Base-by-base conservation (phyloP, 2,888 invertebrate species). In the Drosophila koepferae region DNA sequence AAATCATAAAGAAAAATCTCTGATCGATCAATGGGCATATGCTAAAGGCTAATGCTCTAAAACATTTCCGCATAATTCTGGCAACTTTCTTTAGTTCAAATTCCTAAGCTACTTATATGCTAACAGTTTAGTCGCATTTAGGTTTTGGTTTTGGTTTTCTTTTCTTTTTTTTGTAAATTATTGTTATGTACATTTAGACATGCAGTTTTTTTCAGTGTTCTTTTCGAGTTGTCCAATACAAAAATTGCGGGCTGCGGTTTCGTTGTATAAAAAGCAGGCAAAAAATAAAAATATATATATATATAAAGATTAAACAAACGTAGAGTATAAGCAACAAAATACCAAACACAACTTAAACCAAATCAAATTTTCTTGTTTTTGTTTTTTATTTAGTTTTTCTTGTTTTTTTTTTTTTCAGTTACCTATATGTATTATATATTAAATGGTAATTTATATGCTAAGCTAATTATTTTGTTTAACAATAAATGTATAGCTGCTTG, bases 101-200 rank as follows among this genome's bases (percentile, higher is more conserved):
- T 41, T 40, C 38, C 62, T 70, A 77, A 62, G 60, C 86, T 85
- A 83, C 69, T 81, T 80, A 74, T 41, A 58, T 28, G 43, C 79
- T 65, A 65, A 16, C 36, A 64, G 56, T 74, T 55, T 68, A 83
- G 81, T 85, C 82, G 85, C 80, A 55, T 63, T 84, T 79, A 62
- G 61, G 58, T 72, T 63, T 63, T 41, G 8, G 4, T n/a, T 49
- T 48, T 51, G 3, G 14, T 18, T 36, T 18, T 20, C 18, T 34
- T 34, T 34, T 34, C 12, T 20, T 34, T 18, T 56, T 18, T 34
- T 83, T 85, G 88, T 89, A 89, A 89, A 89, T 90, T 89, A 89
- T 90, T 90, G 90, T 89, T 86, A 89, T 90, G 75, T 89, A 89
- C 89, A 89, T 83, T 89, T 88, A 88, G 85, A 86, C 86, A 86